phyloP scores from a whole-genome alignment of 2,797 vertebrate species.

The Tolypeutes matacus region DNA sequence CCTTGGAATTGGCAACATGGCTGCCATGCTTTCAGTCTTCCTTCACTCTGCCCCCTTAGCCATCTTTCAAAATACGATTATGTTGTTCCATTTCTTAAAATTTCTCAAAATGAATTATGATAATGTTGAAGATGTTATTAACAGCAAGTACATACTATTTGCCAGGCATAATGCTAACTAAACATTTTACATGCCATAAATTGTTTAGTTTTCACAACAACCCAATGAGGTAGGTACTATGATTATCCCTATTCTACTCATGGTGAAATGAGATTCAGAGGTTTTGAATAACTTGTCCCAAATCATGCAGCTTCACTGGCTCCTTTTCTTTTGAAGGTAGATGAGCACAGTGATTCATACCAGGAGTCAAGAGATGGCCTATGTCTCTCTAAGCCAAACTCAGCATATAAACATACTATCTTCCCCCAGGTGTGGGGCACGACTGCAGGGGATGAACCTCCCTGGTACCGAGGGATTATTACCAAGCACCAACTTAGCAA shows the following conservation, averaged over 20 bases:
- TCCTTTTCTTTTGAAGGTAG: neutral
- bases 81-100: neutral
- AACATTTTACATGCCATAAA: neutral
- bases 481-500: too few relatives aligned
- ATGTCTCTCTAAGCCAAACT: too few relatives aligned
- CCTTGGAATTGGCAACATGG: neutral
- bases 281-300: neutral
- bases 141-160: neutral
- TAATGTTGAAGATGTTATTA: neutral
- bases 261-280: neutral
- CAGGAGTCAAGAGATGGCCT: neutral
- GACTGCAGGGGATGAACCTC: too few relatives aligned
- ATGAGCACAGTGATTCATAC: neutral
- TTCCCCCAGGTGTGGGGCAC: too few relatives aligned
- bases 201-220: neutral
- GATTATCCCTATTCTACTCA: neutral
- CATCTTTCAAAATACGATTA: neutral
- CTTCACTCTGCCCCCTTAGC: neutral
- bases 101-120: neutral
- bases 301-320: neutral
- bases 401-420: too few relatives aligned
- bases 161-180: neutral
- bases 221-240: neutral
- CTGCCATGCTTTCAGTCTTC: too few relatives aligned
- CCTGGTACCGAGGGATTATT: too few relatives aligned